These are phyloP conservation scores for Thymallus thymallus DNA, from an alignment of 2,113 vertebrate species.

Conservation along the genomic window DNA sequence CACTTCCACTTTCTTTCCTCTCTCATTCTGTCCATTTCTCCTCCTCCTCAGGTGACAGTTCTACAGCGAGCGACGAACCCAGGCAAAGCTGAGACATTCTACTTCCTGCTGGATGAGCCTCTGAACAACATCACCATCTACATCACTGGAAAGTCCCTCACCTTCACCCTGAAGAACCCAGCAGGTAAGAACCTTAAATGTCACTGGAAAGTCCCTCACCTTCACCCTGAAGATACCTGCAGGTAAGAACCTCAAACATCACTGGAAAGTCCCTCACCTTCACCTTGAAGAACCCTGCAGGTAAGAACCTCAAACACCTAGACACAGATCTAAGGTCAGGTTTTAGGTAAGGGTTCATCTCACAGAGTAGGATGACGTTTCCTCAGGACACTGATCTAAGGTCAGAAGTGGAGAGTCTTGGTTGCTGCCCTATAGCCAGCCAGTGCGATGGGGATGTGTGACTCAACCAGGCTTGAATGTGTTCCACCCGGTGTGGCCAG, in stretches of 20 bases:
- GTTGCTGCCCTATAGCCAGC: no score
- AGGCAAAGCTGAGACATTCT: slow-evolving; percentile 57
- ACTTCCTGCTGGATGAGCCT: slow-evolving; percentile 63
- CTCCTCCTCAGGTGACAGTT: slow-evolving; percentile 64
- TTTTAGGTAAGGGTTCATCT: no score
- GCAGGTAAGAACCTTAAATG: no score
- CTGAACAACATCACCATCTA: slow-evolving; percentile 67
- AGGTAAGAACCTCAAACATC: slow-evolving; percentile 64
- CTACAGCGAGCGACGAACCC: slow-evolving; percentile 55
- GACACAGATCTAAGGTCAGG: no score
- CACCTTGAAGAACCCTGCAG: slow-evolving; percentile 62
- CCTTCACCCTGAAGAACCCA: slow-evolving; percentile 64
- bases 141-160: slow-evolving; percentile 60
- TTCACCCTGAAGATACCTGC: slow-evolving; percentile 65
- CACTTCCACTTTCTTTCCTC: neutral
- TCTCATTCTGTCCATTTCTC: neutral
- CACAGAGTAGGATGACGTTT: no score
- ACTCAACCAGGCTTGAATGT: no score
- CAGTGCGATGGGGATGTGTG: no score
- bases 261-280: slow-evolving; percentile 62
- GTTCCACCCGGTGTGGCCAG: no score
- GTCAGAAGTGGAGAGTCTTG: no score
- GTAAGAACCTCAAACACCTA: slow-evolving; percentile 2
- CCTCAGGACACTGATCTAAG: no score
- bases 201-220: slow-evolving; percentile 32